phyloP scores from a whole-genome alignment of 2,797 vertebrate genomes.

The Martes flavigula region DNA sequence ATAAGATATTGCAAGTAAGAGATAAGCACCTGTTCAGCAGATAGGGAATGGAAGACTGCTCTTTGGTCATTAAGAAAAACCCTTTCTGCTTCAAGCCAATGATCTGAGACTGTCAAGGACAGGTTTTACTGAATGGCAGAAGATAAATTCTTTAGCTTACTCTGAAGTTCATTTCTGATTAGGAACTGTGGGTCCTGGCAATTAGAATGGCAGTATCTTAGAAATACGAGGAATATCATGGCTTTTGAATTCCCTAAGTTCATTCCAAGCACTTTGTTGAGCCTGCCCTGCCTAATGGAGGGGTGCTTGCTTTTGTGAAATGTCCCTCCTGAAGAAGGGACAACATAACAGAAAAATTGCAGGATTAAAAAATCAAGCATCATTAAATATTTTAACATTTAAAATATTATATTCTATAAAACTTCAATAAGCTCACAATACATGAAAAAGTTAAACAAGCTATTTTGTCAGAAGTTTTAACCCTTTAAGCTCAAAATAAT shows the following conservation, averaged over 20 bases:
- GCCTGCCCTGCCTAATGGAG: background rate
- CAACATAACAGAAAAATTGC: background rate
- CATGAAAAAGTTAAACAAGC: constrained; percentile 30
- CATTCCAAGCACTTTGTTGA: background rate
- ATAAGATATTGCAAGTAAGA: background rate
- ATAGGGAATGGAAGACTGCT: background rate
- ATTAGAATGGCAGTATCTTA: background rate
- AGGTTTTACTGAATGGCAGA: background rate
- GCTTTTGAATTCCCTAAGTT: background rate
- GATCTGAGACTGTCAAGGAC: background rate
- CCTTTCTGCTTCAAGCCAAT: background rate
- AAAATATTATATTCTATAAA: constrained; percentile 6
- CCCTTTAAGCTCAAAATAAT: background rate
- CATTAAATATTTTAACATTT: constrained; percentile 4
- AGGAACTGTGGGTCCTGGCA: background rate
- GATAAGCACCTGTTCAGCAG: background rate
- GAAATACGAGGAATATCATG: background rate
- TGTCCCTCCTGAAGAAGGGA: background rate
- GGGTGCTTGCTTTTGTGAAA: background rate
- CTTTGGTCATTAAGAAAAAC: background rate
- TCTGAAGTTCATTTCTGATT: constrained; percentile 36
- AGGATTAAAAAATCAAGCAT: background rate
- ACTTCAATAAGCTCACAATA: constrained; percentile 22
- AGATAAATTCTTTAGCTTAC: background rate
- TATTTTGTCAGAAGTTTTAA: constrained; percentile 35